Percentiles rank a stretch among this genome's conserved stretches.
Evolutionary conservation across 1,140 invertebrate species (phyloP).

Genomic region (Conus ventricosus): DNA sequence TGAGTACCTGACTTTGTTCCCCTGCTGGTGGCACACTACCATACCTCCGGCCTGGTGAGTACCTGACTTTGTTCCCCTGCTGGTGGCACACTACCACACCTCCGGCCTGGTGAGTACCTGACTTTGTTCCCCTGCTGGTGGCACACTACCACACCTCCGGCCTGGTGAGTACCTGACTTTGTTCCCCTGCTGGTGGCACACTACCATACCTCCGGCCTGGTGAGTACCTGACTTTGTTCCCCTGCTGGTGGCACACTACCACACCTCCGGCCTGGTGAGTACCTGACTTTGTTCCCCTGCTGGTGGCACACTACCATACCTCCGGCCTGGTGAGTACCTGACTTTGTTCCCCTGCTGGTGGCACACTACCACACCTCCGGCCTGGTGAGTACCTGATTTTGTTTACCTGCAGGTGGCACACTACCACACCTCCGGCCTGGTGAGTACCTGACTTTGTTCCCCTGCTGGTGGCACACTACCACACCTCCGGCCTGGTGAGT

Average conservation of each 20-base stretch:
- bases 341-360: background rate
- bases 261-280: constrained; percentile 87
- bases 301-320: constrained; percentile 94
- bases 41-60: constrained; percentile 87
- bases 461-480: constrained; percentile 93
- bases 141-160: constrained; percentile 93
- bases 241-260: constrained; percentile 93
- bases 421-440: constrained; percentile 91
- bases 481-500: constrained; percentile 87
- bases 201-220: constrained; percentile 52
- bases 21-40: constrained; percentile 93
- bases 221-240: no score
- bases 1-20: background rate
- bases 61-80: constrained; percentile 77
- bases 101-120: constrained; percentile 83
- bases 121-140: constrained; percentile 80
- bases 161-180: constrained; percentile 80
- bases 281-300: constrained; percentile 71
- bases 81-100: constrained; percentile 94
- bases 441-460: constrained; percentile 77
- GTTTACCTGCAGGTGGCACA: constrained; percentile 88
- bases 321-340: constrained; percentile 83
- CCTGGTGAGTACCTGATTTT: no score
- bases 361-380: background rate
- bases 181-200: background rate